Conservation (phyloP, 2,888 invertebrate species). For the Diplazon laetatorius region DNA sequence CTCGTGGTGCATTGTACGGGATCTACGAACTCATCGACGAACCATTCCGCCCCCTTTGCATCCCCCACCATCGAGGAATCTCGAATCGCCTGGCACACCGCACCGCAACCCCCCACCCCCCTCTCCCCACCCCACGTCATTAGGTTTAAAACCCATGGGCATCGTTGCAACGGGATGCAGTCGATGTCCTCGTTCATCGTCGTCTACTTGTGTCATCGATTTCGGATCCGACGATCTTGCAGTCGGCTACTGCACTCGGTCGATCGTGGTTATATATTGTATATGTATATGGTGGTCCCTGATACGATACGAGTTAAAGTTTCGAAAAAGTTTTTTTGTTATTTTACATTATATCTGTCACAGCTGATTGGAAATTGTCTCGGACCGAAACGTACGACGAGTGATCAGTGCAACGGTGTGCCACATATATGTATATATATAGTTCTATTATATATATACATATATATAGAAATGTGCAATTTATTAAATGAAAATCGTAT, state of each 20-base stretch:
- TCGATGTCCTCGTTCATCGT: background rate
- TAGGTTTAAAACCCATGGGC: conserved; percentile 62
- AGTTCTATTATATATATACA: too few relatives aligned
- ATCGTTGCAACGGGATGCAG: conserved; percentile 15
- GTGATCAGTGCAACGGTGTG: conserved; percentile 21
- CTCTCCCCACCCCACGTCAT: conserved; percentile 52
- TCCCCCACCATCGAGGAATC: conserved; percentile 32
- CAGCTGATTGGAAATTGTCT: conserved; percentile 1
- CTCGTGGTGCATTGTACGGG: conserved; percentile 68
- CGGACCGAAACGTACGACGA: background rate
- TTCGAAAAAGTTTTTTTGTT: background rate
- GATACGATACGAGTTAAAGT: background rate
- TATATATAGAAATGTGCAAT: too few relatives aligned
- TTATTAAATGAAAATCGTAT: too few relatives aligned
- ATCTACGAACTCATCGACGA: conserved; percentile 45
- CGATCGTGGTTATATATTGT: too few relatives aligned
- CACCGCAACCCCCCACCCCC: too few relatives aligned
- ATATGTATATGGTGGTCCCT: too few relatives aligned
- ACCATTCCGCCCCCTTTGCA: conserved; percentile 19
- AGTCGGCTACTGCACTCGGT: background rate
- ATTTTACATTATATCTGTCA: background rate
- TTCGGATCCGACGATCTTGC: conserved; percentile 16
- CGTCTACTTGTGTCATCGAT: background rate
- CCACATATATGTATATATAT: too few relatives aligned
- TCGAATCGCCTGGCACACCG: too few relatives aligned